Percentiles rank a stretch among this genome's conserved stretches.
Conservation (phyloP, 35 echinoderm and acorn worm genomes). For the Apostichopus japonicus region DNA sequence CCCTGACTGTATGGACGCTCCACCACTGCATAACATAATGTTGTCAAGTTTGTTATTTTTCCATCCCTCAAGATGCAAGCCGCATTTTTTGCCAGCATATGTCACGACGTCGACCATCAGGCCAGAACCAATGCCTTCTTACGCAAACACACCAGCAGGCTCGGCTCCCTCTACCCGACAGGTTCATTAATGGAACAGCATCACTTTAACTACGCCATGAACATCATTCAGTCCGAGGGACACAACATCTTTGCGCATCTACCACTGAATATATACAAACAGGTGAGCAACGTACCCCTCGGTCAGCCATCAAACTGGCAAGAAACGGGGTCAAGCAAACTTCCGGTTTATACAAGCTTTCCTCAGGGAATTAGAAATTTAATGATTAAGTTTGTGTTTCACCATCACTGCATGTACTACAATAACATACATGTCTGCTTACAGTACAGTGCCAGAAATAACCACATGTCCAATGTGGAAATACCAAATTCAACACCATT, state of each 20-base stretch:
- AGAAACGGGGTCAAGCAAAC: background rate
- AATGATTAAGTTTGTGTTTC: too few relatives aligned
- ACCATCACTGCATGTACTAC: too few relatives aligned
- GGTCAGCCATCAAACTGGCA: background rate
- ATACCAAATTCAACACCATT: too few relatives aligned
- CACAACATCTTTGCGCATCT: constrained; percentile 88
- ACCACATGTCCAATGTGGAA: too few relatives aligned
- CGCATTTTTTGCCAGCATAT: constrained; percentile 81
- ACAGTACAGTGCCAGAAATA: too few relatives aligned
- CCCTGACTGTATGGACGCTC: too few relatives aligned
- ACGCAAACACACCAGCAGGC: constrained; percentile 67
- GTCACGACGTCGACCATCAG: constrained; percentile 94
- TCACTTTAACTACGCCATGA: constrained; percentile 78
- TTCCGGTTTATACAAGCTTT: too few relatives aligned
- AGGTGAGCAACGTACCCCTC: constrained; percentile 45
- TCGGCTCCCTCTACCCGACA: constrained; percentile 77
- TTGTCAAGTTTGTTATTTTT: background rate
- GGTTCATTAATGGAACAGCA: constrained; percentile 85
- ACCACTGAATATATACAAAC: constrained; percentile 80
- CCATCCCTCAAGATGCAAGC: constrained; percentile 68
- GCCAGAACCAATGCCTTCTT: constrained; percentile 84
- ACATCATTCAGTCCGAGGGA: constrained; percentile 65
- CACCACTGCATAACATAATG: too few relatives aligned
- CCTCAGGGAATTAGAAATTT: too few relatives aligned
- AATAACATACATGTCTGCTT: too few relatives aligned